A percentile compares a stretch with the other conserved stretches of the same genome.
These are phyloP conservation scores for Pharmacophagus antenor DNA, from an alignment of 2,888 invertebrate genomes.

Conservation along the genomic window DNA sequence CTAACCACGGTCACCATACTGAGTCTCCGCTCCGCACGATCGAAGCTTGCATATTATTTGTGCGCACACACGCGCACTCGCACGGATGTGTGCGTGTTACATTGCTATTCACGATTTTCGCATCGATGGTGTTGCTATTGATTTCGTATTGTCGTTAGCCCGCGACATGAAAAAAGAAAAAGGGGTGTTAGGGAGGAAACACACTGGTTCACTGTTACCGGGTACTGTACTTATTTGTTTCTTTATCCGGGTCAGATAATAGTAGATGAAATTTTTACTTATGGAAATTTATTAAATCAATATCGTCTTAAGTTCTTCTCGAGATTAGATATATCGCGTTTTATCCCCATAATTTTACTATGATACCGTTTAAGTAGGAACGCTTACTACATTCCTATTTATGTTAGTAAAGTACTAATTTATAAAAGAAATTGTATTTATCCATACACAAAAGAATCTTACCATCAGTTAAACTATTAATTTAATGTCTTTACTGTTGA, in stretches of 20 bases:
- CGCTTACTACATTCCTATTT: no score
- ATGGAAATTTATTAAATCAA: background rate
- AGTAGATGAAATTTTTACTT: background rate
- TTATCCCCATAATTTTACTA: no score
- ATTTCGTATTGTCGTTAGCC: slow-evolving; percentile 80
- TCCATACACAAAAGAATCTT: no score
- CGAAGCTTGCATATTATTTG: slow-evolving; percentile 76
- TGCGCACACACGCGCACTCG: slow-evolving; percentile 44
- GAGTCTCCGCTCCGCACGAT: slow-evolving; percentile 67
- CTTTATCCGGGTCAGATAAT: background rate
- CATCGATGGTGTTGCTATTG: slow-evolving; percentile 80
- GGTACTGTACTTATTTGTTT: slow-evolving; percentile 14
- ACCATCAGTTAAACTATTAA: background rate
- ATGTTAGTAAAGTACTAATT: no score
- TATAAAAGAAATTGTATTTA: no score
- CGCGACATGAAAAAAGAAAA: slow-evolving; percentile 78
- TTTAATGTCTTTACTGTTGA: background rate
- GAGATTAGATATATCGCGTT: no score
- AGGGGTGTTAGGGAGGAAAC: slow-evolving; percentile 65
- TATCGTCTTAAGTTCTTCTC: no score
- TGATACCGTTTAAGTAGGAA: no score
- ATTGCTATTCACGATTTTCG: slow-evolving; percentile 76
- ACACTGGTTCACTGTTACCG: slow-evolving; percentile 42
- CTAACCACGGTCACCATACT: slow-evolving; percentile 65
- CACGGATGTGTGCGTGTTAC: slow-evolving; percentile 50